A percentile compares a stretch with the other conserved stretches of the same genome.
phyloP scores from a whole-genome alignment of 2,113 vertebrate species.

The Loxodonta africana region DNA sequence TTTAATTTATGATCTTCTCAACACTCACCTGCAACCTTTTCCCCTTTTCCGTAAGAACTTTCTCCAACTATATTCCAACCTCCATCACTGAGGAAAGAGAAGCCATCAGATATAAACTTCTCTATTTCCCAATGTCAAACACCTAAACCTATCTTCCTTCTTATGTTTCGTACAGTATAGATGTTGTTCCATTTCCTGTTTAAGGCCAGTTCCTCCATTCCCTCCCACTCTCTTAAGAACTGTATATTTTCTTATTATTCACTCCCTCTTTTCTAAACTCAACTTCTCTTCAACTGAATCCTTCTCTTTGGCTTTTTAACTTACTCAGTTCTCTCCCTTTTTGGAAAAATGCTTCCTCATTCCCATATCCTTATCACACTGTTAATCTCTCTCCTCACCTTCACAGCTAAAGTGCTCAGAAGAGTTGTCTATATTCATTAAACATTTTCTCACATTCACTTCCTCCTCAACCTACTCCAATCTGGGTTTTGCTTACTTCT shows the following conservation, averaged over 20 bases:
- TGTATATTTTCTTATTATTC: neutral
- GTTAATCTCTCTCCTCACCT: neutral
- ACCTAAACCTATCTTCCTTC: neutral
- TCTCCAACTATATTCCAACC: neutral
- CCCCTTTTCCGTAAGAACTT: neutral
- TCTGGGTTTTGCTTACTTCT: neutral
- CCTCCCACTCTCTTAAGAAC: conserved; percentile 1
- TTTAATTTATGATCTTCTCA: neutral
- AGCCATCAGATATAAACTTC: neutral
- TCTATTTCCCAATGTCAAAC: neutral
- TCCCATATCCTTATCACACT: neutral
- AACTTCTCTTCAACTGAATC: neutral
- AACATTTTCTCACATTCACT: neutral
- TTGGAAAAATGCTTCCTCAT: neutral
- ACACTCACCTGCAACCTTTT: neutral
- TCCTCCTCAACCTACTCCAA: neutral
- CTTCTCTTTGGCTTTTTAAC: neutral
- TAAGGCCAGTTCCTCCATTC: neutral
- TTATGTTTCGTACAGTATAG: neutral
- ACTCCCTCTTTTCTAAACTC: neutral
- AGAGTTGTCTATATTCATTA: neutral
- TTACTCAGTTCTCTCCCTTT: neutral
- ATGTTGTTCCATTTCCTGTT: neutral
- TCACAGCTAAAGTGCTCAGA: neutral
- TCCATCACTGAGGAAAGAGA: neutral